Evolutionary conservation across 2,888 invertebrate genomes (phyloP).

Genomic region (Philonicus albiceps): DNA sequence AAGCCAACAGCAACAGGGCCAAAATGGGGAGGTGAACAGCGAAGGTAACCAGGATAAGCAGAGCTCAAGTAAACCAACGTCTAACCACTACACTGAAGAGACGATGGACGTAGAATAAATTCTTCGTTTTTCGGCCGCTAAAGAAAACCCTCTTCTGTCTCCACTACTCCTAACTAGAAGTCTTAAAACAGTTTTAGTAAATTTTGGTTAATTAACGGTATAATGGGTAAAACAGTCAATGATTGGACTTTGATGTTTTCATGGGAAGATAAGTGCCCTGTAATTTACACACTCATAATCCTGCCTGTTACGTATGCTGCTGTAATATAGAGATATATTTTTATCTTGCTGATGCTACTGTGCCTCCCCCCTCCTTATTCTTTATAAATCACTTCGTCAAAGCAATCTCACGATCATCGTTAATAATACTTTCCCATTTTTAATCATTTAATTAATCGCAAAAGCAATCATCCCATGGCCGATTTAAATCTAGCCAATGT

Average conservation of each 20-base stretch:
- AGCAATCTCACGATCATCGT: background rate
- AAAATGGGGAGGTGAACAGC: constrained; percentile 54
- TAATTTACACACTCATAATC: background rate
- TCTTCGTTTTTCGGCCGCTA: background rate
- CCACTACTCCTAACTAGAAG: background rate
- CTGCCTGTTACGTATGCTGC: constrained; percentile 24
- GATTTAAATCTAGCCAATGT: background rate
- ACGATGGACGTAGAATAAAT: constrained; percentile 24
- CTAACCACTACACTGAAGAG: constrained; percentile 19
- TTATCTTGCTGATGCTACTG: background rate
- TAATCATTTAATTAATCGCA: background rate
- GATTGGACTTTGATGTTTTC: constrained; percentile 11
- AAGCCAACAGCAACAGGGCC: constrained; percentile 46
- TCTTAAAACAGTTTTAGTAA: background rate
- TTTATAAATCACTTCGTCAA: background rate
- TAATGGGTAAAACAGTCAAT: background rate
- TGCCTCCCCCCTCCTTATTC: background rate
- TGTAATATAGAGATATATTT: constrained; percentile 19
- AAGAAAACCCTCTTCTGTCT: background rate
- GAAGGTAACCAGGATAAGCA: constrained; percentile 28
- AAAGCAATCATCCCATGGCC: background rate
- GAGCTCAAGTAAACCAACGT: background rate
- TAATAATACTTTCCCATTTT: background rate
- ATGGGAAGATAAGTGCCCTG: background rate
- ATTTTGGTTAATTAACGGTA: background rate